These are phyloP conservation scores for Adoxophyes honmai DNA, from an alignment of 1,140 invertebrate genomes.

Conservation along the genomic window DNA sequence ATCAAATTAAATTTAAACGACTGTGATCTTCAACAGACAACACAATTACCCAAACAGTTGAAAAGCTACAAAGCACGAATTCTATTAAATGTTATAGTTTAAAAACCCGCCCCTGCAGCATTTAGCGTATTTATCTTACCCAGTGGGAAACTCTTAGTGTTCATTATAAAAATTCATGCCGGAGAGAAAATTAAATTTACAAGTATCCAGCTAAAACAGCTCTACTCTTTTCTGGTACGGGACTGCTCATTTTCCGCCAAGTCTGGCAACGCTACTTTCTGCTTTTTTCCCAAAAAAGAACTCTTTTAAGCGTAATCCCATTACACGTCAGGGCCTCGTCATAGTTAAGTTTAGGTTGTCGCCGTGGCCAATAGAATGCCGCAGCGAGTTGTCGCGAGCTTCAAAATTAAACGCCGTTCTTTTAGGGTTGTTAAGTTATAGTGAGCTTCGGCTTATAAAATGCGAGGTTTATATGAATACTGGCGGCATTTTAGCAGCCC, in stretches of 20 bases:
- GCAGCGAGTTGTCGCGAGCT: neutral
- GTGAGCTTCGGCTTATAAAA: neutral
- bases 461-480: neutral
- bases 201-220: constrained; percentile 14
- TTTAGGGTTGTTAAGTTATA: neutral
- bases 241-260: constrained; percentile 16
- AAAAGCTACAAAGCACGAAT: too few relatives aligned
- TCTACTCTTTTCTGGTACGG: constrained; percentile 2
- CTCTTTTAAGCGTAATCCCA: constrained; percentile 45
- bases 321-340: constrained; percentile 38
- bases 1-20: too few relatives aligned
- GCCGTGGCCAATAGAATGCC: neutral
- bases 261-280: constrained; percentile 33
- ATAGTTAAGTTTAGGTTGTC: constrained; percentile 17
- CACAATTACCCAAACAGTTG: too few relatives aligned
- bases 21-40: too few relatives aligned
- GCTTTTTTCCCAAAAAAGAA: constrained; percentile 29
- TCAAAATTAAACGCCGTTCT: constrained; percentile 40
- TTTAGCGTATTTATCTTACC: too few relatives aligned
- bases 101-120: too few relatives aligned
- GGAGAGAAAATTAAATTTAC: constrained; percentile 14
- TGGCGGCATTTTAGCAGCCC: constrained; percentile 53
- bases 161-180: constrained; percentile 11
- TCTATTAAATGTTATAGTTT: neutral
- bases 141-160: neutral